Conservation (phyloP, 1,140 invertebrate species). For the Drosophila santomea region DNA sequence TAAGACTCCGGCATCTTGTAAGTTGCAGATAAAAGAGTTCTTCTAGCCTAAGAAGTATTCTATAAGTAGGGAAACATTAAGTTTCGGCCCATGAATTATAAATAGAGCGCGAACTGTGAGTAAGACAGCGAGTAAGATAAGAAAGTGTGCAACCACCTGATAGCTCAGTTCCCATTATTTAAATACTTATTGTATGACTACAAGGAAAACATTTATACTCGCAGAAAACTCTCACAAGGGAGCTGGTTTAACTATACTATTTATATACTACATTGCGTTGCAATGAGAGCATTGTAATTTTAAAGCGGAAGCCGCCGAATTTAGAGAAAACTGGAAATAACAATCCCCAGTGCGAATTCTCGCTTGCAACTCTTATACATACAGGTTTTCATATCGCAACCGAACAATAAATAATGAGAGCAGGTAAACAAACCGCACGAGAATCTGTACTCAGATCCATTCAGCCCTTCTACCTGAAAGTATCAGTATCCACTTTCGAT, state of each 20-base stretch:
- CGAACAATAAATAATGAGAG: slow-evolving; percentile 16
- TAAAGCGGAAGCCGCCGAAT: slow-evolving; percentile 26
- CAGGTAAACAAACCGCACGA: slow-evolving; percentile 37
- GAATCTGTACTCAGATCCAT: slow-evolving; percentile 7
- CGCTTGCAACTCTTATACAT: slow-evolving; percentile 20
- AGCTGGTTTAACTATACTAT: slow-evolving; percentile 4
- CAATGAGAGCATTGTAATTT: slow-evolving; percentile 17
- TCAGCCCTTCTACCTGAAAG: slow-evolving; percentile 21
- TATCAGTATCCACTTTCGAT: slow-evolving; percentile 34
- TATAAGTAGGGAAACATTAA: background rate
- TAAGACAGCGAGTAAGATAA: slow-evolving; percentile 31
- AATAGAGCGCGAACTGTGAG: slow-evolving; percentile 29
- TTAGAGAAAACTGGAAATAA: slow-evolving; percentile 21
- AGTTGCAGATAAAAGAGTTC: background rate
- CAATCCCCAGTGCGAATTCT: slow-evolving; percentile 12
- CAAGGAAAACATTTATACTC: background rate
- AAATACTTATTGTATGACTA: slow-evolving; percentile 1
- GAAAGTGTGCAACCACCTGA: slow-evolving; percentile 39
- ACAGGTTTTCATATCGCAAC: slow-evolving; percentile 32
- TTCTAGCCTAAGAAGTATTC: background rate
- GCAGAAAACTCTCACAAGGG: background rate
- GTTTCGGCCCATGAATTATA: slow-evolving; percentile 7
- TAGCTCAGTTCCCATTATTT: slow-evolving; percentile 3
- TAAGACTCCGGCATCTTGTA: background rate
- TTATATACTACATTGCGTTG: slow-evolving; percentile 1